These are phyloP conservation scores for Mus spretus DNA, from an alignment of 2,797 vertebrate genomes.

Conservation along the genomic window DNA sequence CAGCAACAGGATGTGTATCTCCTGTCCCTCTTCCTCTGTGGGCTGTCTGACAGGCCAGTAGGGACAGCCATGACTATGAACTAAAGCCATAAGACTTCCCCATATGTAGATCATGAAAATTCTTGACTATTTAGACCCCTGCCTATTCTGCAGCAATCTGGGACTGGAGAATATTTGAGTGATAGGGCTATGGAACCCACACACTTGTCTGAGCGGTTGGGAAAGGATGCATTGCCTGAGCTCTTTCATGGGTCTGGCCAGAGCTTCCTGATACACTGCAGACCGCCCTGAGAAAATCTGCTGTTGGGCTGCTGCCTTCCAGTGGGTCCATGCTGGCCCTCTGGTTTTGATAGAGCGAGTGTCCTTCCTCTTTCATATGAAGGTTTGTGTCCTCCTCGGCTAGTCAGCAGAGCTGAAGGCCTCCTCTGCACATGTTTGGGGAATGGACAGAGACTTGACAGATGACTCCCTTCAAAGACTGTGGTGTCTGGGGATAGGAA, in stretches of 20 bases:
- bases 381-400: conserved; percentile 5
- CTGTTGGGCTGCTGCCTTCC: not conserved
- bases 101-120: not conserved
- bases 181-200: not conserved
- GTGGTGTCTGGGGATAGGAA: not conserved
- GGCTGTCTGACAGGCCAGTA: not conserved
- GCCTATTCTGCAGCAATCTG: not conserved
- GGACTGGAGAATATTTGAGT: not conserved
- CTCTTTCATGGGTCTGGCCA: not conserved
- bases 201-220: not conserved
- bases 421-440: not conserved
- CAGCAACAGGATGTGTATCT: not conserved
- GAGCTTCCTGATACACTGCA: not conserved
- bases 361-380: not conserved
- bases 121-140: not conserved
- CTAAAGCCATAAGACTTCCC: not conserved
- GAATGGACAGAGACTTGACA: not conserved
- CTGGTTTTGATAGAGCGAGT: not conserved
- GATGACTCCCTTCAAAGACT: conserved; percentile 6
- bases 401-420: not conserved
- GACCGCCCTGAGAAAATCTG: not conserved
- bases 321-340: not conserved
- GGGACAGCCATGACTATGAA: not conserved
- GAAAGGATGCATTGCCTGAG: not conserved
- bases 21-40: conserved; percentile 2